Base-by-base conservation (phyloP, 2,113 vertebrate genomes). In the Mormoops blainvillei region DNA sequence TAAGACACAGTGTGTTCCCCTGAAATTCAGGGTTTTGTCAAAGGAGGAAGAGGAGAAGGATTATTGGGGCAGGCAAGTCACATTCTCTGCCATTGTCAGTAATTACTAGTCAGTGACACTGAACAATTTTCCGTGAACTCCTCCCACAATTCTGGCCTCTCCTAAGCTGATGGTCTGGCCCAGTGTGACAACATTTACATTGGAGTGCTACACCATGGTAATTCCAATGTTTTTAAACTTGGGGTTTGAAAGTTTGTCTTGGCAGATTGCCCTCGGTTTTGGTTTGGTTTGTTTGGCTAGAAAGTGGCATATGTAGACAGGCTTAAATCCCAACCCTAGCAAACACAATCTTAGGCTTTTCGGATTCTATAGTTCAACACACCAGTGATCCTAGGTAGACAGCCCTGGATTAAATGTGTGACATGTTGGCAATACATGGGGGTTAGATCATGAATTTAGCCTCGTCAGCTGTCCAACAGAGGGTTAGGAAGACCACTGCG, bases 221-320 rank as follows among this genome's bases (percentile, higher is more conserved):
- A 96, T 96, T 95, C 85, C 96, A 95, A 68, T 96, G 97, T 96
- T 97, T 96, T 97, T 87, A 93, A 95, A 95, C 33, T 92, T 93
- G 91, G 95, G 89, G 74, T 96, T 96, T 97, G 87, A 96, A 95
- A 93, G 97, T 98, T 97, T 98, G 89, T 93, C n/a, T 96, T 97
- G 97, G 97, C 97, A 77, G 36, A 43, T 38, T 97, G 97, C 83
- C 91, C 95, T 94, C 58, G 3, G 80, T 86, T 96, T 86, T 80
- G 4, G 0, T 94, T 97, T 97, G 61, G 89, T 97, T 98, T 95
- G 94, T 95, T 97, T 96, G 95, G 61, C 95, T 81, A 91, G 28
- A 95, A 65, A 82, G 96, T 92, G 90, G 94, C 93, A 94, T 96
- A 95, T 96, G 87, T 97, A 96, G 97, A 97, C 97, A 97, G 93